A percentile compares a stretch with the other conserved stretches of the same genome.
Evolutionary conservation across 2,113 vertebrate genomes (phyloP).

Genomic region (Colossoma macropomum): DNA sequence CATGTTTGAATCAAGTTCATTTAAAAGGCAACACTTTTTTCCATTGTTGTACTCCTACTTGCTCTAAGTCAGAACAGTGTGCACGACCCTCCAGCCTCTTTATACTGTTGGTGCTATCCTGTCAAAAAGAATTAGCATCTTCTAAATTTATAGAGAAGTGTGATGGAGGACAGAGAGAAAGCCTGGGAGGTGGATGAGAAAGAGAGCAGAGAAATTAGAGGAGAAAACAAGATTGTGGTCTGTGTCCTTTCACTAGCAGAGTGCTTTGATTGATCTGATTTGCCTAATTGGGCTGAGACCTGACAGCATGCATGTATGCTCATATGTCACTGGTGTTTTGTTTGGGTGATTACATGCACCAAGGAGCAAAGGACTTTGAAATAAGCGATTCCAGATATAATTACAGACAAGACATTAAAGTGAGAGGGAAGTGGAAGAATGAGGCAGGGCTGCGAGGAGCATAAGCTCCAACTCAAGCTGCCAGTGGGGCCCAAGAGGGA

Average conservation of each 20-base stretch:
- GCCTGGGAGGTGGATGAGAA: neutral
- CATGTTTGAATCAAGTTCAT: no score
- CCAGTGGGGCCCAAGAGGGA: neutral
- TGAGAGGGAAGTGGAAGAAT: neutral
- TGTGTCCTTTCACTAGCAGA: neutral
- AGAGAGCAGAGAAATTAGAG: neutral
- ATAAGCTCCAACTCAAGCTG: constrained; percentile 7
- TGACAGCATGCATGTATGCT: neutral
- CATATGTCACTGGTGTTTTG: constrained; percentile 9
- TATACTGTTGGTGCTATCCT: neutral
- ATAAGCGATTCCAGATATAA: constrained; percentile 36
- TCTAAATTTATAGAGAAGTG: neutral
- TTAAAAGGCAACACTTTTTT: no score
- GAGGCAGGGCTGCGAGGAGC: neutral
- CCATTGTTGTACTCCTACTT: no score
- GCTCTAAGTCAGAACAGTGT: neutral
- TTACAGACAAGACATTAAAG: constrained; percentile 11
- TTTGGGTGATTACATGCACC: constrained; percentile 36
- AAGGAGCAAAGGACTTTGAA: constrained; percentile 15
- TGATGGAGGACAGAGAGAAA: neutral
- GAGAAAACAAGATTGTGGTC: neutral
- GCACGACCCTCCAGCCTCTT: neutral
- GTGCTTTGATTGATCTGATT: constrained; percentile 10
- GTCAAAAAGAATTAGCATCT: neutral
- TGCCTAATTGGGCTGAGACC: constrained; percentile 25